Evolutionary conservation across 2,888 invertebrate species (phyloP), one percentile per base, ranked within the genome.

Genomic region (Cyrtodaria siliqua): DNA sequence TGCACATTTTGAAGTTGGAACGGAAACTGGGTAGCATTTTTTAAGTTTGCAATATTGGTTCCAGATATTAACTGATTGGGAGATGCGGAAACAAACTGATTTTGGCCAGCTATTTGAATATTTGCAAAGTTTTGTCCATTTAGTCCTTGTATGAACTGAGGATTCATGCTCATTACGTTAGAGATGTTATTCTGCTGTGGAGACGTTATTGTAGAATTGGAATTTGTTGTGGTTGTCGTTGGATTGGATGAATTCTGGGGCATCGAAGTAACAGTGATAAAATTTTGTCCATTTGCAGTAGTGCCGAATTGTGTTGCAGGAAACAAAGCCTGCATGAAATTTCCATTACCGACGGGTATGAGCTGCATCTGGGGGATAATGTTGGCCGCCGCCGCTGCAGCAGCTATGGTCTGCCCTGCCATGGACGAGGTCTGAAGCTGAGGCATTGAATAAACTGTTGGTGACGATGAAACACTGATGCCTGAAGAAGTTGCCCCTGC

Each of bases 1-100:
- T 88, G 90, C 16, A 90, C 42, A 55, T 87, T 88, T 59, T 89
- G 90, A 4, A 91, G 78, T 76, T 89, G 90, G 1, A 91, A 62
- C 0, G 89, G 84, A 75, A 87, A 86, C 53, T 87, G 78, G 27
- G 53, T 77, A 8, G 82, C 63, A 16, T 82, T 76, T 55, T 88
- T 79, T 0, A 88, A 67, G 55, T 85, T 85, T 1, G 83, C 83
- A 20, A 90, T 56, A 68, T 87, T 89, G 23, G 88, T 72, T 0
- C 87, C 84, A n/a, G 81, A 80, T 33, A 86, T 68, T 49, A 83
- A 78, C 18, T 87, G 84, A 73, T 87, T 88, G 52, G 85, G 85
- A 44, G 44, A 6, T 4, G 44, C 86, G 8, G 86, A 70, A n/a
- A 87, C 68, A 4, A 89, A 73, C 66, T 87, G 89, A 53, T 83